Percentiles rank a stretch among this genome's conserved stretches.
phyloP scores from a whole-genome alignment of 2,888 invertebrate genomes.

The Orthonevra nobilis region DNA sequence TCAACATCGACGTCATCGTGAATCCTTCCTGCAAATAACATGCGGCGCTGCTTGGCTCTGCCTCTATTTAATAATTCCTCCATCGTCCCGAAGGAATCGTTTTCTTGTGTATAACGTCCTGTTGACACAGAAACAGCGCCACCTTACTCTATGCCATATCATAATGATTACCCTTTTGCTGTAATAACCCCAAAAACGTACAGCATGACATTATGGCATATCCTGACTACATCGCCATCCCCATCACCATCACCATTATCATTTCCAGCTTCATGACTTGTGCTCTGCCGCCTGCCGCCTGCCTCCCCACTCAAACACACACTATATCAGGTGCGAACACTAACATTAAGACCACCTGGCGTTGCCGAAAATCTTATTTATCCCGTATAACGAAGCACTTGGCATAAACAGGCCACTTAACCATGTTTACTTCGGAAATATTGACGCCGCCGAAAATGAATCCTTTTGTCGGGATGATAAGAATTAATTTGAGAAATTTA shows the following conservation, averaged over 20 bases:
- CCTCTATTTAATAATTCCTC: constrained; percentile 17
- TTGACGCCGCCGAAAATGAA: not conserved
- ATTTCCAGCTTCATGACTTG: too few species aligned
- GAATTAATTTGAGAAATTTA: constrained; percentile 17
- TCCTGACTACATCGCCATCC: constrained; percentile 5
- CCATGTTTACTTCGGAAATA: constrained; percentile 11
- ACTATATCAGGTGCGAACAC: constrained; percentile 30
- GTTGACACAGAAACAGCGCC: not conserved
- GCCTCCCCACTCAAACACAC: not conserved
- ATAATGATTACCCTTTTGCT: constrained; percentile 50
- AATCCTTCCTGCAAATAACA: constrained; percentile 34
- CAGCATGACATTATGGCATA: constrained; percentile 12
- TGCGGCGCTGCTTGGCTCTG: not conserved
- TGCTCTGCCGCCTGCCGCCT: too few species aligned
- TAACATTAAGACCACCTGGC: not conserved
- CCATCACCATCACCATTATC: constrained; percentile 5
- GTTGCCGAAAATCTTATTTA: constrained; percentile 35
- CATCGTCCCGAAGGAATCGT: constrained; percentile 15
- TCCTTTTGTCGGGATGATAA: not conserved
- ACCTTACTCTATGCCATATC: constrained; percentile 3
- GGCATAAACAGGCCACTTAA: constrained; percentile 42
- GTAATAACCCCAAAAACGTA: constrained; percentile 42
- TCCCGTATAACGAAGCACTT: constrained; percentile 27
- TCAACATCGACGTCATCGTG: constrained; percentile 23
- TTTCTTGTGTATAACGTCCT: not conserved